These are phyloP conservation scores for Tetragonisca angustula DNA, from an alignment of 2,888 invertebrate species.

Conservation along the genomic window DNA sequence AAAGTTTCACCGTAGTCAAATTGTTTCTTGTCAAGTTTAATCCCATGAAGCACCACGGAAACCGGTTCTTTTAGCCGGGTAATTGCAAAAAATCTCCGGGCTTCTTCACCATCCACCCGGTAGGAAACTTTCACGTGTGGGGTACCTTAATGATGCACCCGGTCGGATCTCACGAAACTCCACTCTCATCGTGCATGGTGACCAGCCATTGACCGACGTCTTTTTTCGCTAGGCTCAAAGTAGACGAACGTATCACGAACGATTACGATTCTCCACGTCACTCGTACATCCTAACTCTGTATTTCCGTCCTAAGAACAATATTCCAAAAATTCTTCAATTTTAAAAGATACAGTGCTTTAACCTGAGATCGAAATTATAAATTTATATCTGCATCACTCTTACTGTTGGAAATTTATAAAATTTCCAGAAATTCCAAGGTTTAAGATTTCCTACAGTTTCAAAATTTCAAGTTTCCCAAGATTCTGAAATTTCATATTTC, in stretches of 20 bases:
- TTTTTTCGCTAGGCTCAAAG: conserved; percentile 39
- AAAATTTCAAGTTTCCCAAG: too few species aligned
- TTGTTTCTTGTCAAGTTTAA: conserved; percentile 49
- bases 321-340: not conserved
- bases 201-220: conserved; percentile 55
- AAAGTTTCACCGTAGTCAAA: conserved; percentile 43
- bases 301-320: not conserved
- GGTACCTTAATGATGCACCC: conserved; percentile 74
- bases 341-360: not conserved
- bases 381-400: not conserved
- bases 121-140: conserved; percentile 63
- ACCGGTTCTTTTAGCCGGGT: conserved; percentile 35
- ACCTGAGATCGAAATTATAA: not conserved
- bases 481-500: too few species aligned
- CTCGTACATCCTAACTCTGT: not conserved
- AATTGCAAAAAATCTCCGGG: conserved; percentile 51
- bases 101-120: conserved; percentile 52
- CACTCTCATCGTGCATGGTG: conserved; percentile 64
- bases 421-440: too few species aligned
- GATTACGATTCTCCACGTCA: not conserved
- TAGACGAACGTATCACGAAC: conserved; percentile 25
- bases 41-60: conserved; percentile 26
- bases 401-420: too few species aligned
- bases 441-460: too few species aligned
- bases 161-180: conserved; percentile 67